Evolutionary conservation across 2,113 vertebrate genomes (phyloP).

Genomic region (Argyrosomus japonicus): DNA sequence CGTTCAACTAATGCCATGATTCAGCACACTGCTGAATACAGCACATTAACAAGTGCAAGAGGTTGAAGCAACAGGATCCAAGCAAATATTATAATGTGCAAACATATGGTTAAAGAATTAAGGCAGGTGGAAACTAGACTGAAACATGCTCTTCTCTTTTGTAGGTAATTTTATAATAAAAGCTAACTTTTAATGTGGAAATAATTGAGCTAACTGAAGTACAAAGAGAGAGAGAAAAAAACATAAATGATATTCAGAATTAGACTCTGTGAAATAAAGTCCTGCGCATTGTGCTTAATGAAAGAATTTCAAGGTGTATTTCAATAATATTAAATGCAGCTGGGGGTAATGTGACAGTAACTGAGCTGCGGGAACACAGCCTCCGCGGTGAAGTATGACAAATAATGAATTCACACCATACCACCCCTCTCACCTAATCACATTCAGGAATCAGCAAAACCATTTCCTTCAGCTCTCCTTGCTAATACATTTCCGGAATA

Average conservation of each 20-base stretch:
- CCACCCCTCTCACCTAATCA: slow-evolving; percentile 69
- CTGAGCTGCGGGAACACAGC: slow-evolving; percentile 34
- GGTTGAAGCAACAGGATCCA: not conserved
- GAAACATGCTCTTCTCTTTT: not conserved
- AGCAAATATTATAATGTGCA: slow-evolving; percentile 12
- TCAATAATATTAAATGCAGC: slow-evolving; percentile 33
- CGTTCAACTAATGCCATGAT: slow-evolving; percentile 12
- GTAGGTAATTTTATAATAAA: not conserved
- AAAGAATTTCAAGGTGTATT: slow-evolving; percentile 34
- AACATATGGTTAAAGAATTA: not conserved
- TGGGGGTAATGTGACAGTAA: slow-evolving; percentile 24
- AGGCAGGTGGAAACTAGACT: not conserved
- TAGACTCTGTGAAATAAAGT: slow-evolving; percentile 42
- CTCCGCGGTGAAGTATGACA: slow-evolving; percentile 60
- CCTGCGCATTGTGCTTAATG: slow-evolving; percentile 22
- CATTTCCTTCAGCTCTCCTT: slow-evolving; percentile 59
- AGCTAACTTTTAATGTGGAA: slow-evolving; percentile 7
- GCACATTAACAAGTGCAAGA: not conserved
- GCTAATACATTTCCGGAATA: slow-evolving; percentile 63
- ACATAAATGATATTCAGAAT: slow-evolving; percentile 22
- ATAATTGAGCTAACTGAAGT: slow-evolving; percentile 16
- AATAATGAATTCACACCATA: slow-evolving; percentile 74
- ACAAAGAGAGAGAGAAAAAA: slow-evolving; percentile 23
- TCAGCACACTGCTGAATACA: not conserved
- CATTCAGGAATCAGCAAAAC: slow-evolving; percentile 72